A percentile compares a stretch with the other conserved stretches of the same genome.
Conservation (phyloP, 2,113 vertebrate species). For the Cheilinus undulatus region DNA sequence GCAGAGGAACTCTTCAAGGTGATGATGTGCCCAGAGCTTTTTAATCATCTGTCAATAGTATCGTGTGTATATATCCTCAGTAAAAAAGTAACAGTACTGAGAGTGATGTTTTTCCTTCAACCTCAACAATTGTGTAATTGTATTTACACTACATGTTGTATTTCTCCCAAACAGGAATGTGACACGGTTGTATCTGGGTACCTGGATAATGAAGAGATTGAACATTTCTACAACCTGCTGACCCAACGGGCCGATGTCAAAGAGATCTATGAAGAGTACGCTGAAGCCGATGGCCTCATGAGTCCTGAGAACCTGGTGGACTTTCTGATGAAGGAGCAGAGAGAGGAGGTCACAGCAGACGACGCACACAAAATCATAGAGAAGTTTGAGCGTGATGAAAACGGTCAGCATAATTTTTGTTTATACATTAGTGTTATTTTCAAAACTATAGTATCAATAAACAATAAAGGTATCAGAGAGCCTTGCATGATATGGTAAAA, state of each 20-base stretch:
- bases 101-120: too few relatives aligned
- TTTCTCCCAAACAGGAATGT: constrained; percentile 88
- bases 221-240: constrained; percentile 91
- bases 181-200: constrained; percentile 90
- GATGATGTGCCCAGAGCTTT: too few relatives aligned
- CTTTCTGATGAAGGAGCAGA: constrained; percentile 89
- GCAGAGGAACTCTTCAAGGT: constrained; percentile 92
- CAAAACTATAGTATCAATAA: too few relatives aligned
- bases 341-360: constrained; percentile 79
- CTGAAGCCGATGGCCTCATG: constrained; percentile 81
- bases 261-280: constrained; percentile 84
- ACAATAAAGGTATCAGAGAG: too few relatives aligned
- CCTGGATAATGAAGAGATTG: constrained; percentile 90
- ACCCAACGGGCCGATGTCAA: constrained; percentile 91
- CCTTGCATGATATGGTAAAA: too few relatives aligned
- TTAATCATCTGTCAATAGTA: too few relatives aligned
- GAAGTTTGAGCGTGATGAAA: constrained; percentile 89
- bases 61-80: background rate
- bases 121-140: too few relatives aligned
- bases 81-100: background rate
- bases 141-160: too few relatives aligned
- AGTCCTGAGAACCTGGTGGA: constrained; percentile 85
- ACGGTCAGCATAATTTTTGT: too few relatives aligned
- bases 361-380: constrained; percentile 89
- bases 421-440: too few relatives aligned